Base-by-base conservation (phyloP, 2,113 vertebrate genomes). In the Perca schrenkii region DNA sequence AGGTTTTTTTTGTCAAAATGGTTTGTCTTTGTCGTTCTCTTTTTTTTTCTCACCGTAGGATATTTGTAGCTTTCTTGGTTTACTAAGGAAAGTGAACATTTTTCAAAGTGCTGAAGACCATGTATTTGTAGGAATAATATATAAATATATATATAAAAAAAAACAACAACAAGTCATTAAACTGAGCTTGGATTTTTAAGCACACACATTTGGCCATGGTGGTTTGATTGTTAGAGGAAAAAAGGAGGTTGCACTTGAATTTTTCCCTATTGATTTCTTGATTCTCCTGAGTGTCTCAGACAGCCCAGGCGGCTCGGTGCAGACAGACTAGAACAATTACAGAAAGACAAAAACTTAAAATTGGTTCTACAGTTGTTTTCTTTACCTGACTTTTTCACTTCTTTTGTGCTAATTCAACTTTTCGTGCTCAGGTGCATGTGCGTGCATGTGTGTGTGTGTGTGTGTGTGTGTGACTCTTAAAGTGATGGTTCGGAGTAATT, bases 81-180 rank as follows among this genome's bases (percentile, higher is more conserved):
- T 93, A 92, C 91, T 86, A 89, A 95, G 88, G 86, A 94, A 94
- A 94, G 89, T 93, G 89, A 91, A 90, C 46, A 61, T 93, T 95
- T 95, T 95, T 95, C 92, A 93, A 95, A 95, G 94, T 95, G 94
- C 93, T 94, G 90, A 94, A 93, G 94, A 94, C 85, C 90, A 93
- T 94, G 93, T 95, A 94, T 96, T 96, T 96, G 94, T 95, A 96
- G 94, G 91, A 94, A 93, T 94, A 94, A 94, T 94, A 94, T 93
- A 93, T 93, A 91, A 81, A 94, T 89, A 86, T 87, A 88, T 89
- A 90, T 88, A 90, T 89, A 87, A 79, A 81, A 76, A 66, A 22
- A 34, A 60, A 84, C 81, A 91, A 89, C 25, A 94, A 91, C 73
- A 90, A 92, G 85, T 93, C 90, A 95, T 95, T 95, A 95, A 95